A percentile compares a stretch with the other conserved stretches of the same genome.
These are phyloP conservation scores for Xanthia icteritia DNA, from an alignment of 2,888 invertebrate genomes.

Conservation along the genomic window DNA sequence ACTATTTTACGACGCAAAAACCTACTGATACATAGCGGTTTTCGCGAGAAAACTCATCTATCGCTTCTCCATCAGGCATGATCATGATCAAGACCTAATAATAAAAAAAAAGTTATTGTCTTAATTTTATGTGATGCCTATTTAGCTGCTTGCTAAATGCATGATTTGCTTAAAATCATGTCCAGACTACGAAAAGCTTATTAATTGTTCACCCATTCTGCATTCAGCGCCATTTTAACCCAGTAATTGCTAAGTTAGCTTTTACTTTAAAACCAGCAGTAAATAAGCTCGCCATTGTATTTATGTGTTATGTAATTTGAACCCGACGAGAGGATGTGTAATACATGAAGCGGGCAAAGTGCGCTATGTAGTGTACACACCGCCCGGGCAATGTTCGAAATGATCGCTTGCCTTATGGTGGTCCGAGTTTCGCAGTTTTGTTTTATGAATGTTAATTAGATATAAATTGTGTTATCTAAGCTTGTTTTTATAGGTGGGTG, in stretches of 20 bases:
- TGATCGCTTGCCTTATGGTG: conserved; percentile 52
- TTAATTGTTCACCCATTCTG: background rate
- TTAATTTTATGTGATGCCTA: background rate
- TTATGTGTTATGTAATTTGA: conserved; percentile 83
- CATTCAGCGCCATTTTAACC: conserved; percentile 66
- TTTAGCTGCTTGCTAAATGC: background rate
- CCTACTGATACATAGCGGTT: no score
- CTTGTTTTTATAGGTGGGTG: conserved; percentile 28
- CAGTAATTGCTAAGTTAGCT: conserved; percentile 73
- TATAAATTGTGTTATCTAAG: conserved; percentile 44
- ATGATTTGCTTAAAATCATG: background rate
- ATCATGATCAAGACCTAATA: background rate
- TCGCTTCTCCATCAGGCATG: background rate
- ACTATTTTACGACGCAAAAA: background rate
- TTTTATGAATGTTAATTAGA: conserved; percentile 57
- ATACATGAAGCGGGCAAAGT: conserved; percentile 62
- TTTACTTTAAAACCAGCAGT: conserved; percentile 79
- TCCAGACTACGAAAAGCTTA: background rate
- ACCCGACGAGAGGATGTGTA: conserved; percentile 69
- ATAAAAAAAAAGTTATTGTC: background rate
- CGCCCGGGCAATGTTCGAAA: conserved; percentile 53
- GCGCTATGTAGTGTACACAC: conserved; percentile 48
- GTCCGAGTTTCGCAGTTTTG: conserved; percentile 23
- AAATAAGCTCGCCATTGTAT: conserved; percentile 81
- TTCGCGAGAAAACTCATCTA: no score